These are phyloP conservation scores for Deroplatys truncata DNA, from an alignment of 2,888 invertebrate genomes.

Conservation along the genomic window DNA sequence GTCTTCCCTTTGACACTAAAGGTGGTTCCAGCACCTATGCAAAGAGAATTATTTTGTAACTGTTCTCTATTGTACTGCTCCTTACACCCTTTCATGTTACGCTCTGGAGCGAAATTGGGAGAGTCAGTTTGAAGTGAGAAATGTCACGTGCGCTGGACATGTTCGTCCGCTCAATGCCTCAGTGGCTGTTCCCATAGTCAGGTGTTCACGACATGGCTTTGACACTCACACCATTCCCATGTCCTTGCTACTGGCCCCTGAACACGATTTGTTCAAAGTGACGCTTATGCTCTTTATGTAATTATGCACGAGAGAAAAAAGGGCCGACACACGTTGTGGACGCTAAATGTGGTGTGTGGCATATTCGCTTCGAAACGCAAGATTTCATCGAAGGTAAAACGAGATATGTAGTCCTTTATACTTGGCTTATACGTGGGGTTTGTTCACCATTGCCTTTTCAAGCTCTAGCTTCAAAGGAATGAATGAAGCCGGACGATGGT, in stretches of 20 bases:
- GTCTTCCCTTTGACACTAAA: no score
- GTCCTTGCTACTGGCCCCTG: background rate
- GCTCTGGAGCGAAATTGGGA: background rate
- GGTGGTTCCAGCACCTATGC: no score
- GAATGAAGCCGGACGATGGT: no score
- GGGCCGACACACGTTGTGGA: background rate
- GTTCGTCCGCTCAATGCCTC: background rate
- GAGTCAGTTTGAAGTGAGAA: background rate
- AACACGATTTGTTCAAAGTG: background rate
- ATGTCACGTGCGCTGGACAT: background rate
- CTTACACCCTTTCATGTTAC: background rate
- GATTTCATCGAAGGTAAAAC: no score
- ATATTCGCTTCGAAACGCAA: no score
- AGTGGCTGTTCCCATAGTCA: background rate
- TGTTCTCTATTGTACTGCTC: background rate
- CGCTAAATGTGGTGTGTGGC: no score
- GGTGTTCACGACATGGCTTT: background rate
- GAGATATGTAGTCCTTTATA: no score
- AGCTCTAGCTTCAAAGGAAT: no score
- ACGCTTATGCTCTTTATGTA: background rate
- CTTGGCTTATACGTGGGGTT: no score
- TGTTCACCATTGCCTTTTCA: no score
- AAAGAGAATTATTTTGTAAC: no score
- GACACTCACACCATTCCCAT: background rate
- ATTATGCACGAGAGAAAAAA: background rate